These are phyloP conservation scores for Cyphomyrus discorhynchus DNA, from an alignment of 2,113 vertebrate species.

Conservation along the genomic window DNA sequence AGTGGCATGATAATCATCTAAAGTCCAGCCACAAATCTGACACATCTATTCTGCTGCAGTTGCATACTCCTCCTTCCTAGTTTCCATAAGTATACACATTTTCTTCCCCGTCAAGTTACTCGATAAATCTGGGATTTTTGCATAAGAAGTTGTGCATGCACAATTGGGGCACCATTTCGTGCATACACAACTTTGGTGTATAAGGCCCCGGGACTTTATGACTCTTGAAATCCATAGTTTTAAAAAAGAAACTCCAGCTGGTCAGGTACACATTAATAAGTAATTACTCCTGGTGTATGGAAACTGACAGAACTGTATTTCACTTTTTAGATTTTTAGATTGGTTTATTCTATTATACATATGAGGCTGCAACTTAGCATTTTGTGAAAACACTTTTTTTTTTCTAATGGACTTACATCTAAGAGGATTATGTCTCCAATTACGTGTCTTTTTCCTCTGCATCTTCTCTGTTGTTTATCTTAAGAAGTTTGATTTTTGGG, in stretches of 20 bases:
- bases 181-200: neutral
- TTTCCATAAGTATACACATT: too few relatives aligned
- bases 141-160: too few relatives aligned
- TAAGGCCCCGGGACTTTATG: neutral
- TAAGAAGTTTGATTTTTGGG: neutral
- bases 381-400: neutral
- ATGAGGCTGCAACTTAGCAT: neutral
- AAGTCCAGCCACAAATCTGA: too few relatives aligned
- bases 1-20: too few relatives aligned
- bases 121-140: too few relatives aligned
- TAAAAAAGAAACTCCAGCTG: neutral
- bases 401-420: neutral
- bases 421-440: neutral
- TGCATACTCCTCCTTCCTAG: too few relatives aligned
- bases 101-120: too few relatives aligned
- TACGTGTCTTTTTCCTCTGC: neutral
- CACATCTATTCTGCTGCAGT: too few relatives aligned
- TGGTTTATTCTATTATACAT: neutral
- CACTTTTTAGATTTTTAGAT: neutral
- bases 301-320: neutral
- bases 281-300: neutral
- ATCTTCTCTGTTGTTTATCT: constrained; percentile 12
- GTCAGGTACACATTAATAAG: neutral
- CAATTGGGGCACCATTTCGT: neutral
- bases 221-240: neutral